Conservation (phyloP, 2,888 invertebrate genomes). For the Stegophylla sp. region DNA sequence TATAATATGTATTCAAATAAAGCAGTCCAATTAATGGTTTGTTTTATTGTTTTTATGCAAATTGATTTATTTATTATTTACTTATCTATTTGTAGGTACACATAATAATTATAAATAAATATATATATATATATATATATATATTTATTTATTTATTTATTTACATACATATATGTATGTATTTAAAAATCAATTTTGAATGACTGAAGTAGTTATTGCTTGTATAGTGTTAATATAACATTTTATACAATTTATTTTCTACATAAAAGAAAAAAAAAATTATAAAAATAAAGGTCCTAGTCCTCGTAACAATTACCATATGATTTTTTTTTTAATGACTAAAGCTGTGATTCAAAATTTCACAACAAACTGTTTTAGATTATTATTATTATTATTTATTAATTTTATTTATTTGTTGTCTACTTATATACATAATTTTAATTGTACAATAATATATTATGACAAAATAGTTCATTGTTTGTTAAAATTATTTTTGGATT, state of each 20-base stretch:
- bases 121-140: conserved; percentile 6
- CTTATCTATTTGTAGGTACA: conserved; percentile 39
- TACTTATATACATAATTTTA: conserved; percentile 38
- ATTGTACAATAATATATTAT: conserved; percentile 51
- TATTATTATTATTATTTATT: conserved; percentile 51
- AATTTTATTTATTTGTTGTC: conserved; percentile 52
- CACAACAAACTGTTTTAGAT: conserved; percentile 42
- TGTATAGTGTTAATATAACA: conserved; percentile 55
- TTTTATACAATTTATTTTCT: conserved; percentile 59
- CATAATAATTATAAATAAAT: background rate
- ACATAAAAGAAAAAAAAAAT: conserved; percentile 45
- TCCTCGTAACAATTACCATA: conserved; percentile 55
- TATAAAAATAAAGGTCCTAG: conserved; percentile 49
- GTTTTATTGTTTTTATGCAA: conserved; percentile 18
- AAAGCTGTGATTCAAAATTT: conserved; percentile 46
- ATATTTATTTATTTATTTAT: no score
- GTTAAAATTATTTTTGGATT: conserved; percentile 50
- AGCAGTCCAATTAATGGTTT: background rate
- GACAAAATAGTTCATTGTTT: conserved; percentile 44
- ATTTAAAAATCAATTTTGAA: conserved; percentile 53
- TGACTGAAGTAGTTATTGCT: conserved; percentile 58
- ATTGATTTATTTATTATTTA: conserved; percentile 10
- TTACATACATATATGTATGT: conserved; percentile 20
- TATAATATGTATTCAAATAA: conserved; percentile 33
- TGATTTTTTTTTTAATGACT: conserved; percentile 24